Evolutionary conservation across 2,113 vertebrate species (phyloP).

Genomic region (Ursus arctos): DNA sequence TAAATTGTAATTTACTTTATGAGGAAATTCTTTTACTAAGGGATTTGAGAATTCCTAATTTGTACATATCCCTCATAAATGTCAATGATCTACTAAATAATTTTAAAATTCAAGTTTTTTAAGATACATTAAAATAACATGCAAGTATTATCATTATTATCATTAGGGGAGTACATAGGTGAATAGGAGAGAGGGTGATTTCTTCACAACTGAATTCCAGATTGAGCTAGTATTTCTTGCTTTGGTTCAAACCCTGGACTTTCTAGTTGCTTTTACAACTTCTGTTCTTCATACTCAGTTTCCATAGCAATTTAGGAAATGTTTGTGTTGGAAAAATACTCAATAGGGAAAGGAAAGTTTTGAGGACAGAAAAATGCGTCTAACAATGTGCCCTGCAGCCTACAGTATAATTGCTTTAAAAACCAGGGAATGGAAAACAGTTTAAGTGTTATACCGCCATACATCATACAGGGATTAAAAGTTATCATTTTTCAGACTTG

Average conservation of each 20-base stretch:
- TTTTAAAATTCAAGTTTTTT: slow-evolving; percentile 4
- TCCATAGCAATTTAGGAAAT: slow-evolving; percentile 42
- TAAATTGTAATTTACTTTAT: neutral
- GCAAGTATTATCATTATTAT: neutral
- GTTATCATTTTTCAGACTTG: slow-evolving; percentile 64
- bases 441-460: neutral
- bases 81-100: neutral
- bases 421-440: slow-evolving; percentile 56
- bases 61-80: neutral
- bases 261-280: slow-evolving; percentile 30
- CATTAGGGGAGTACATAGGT: neutral
- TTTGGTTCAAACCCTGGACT: slow-evolving; percentile 24
- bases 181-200: neutral
- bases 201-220: neutral
- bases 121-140: neutral
- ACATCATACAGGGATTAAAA: slow-evolving; percentile 55
- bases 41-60: neutral
- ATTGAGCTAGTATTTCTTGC: neutral
- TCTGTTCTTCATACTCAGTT: neutral
- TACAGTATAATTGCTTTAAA: slow-evolving; percentile 52
- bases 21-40: neutral
- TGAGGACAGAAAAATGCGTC: slow-evolving; percentile 46
- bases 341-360: slow-evolving; percentile 46
- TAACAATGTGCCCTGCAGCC: slow-evolving; percentile 28
- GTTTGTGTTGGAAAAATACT: slow-evolving; percentile 58